phyloP scores from a whole-genome alignment of 2,797 vertebrate species.

The Onychomys arenicola region DNA sequence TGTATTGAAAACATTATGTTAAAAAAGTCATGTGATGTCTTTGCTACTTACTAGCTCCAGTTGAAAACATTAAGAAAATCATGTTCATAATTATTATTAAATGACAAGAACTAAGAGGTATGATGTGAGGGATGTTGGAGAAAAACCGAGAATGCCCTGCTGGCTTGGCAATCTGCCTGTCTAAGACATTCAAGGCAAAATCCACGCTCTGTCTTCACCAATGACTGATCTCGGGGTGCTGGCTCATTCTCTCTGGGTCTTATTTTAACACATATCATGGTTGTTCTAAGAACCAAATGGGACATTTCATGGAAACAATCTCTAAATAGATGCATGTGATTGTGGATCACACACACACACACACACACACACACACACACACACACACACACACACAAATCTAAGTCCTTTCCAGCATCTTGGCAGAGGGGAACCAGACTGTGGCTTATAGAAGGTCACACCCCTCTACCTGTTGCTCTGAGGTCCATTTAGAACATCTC shows the following conservation, averaged over 20 bases:
- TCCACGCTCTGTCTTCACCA: too few species aligned
- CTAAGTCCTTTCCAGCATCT: background rate
- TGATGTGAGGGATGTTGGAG: background rate
- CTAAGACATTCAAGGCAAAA: background rate
- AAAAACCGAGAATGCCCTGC: background rate
- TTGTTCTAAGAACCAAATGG: background rate
- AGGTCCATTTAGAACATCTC: background rate
- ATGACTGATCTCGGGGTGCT: background rate
- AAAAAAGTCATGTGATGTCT: background rate
- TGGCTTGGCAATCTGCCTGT: background rate
- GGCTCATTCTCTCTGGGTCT: background rate
- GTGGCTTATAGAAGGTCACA: fast-evolving
- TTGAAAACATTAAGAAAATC: background rate
- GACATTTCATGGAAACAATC: background rate
- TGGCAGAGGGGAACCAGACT: background rate
- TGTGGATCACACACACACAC: background rate
- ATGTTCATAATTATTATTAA: background rate
- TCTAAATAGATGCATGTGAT: background rate
- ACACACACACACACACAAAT: background rate
- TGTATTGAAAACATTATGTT: background rate
- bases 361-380: too few species aligned
- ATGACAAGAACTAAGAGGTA: background rate
- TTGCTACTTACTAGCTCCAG: background rate
- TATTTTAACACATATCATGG: background rate
- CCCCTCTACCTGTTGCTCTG: background rate